Evolutionary conservation across 1,140 invertebrate species (phyloP), one percentile per base, ranked within the genome.

Genomic region (Drosophila bipectinata): DNA sequence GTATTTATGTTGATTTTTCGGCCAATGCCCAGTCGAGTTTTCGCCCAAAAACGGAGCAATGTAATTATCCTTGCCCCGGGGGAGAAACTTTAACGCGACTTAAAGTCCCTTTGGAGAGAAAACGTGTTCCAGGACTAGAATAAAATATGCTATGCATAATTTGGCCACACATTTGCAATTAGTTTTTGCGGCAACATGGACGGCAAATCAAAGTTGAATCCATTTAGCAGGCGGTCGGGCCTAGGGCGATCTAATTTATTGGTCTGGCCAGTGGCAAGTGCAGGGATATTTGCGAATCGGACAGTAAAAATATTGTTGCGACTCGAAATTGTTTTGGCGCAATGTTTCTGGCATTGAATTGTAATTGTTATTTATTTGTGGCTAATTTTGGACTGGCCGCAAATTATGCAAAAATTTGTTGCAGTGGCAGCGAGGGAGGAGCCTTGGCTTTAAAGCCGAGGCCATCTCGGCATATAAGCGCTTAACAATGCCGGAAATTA

Each of bases 311-410:
- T 84, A 84, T 84, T 73, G 74, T 77, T 75, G 45, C 12, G 32
- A 45, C 52, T 51, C 45, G 58, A 45, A 72, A 60, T 55, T 68
- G 51, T 72, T 66, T 52, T 51, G 49, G 24, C 37, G 44, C 62
- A 78, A 69, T 80, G 77, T 80, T 80, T 47, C 18, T 48, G 37
- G 56, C 58, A 68, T 45, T 34, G 72, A 78, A 82, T 45, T 64
- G 79, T 87, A 87, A 87, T 88, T 87, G 82, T 88, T 87, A 87
- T 87, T 87, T 87, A 87, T 87, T 87, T 87, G 82, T 56, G 83
- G 82, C 71, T 69, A 87, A 87, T 88, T 74, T 57, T 47, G 45
- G 62, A 39, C 28, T 26, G 37, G 48, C 64, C 75, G 53, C 71
- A 77, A 79, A 80, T 72, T 56, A 78, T 24, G 41, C 41, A n/a